These are phyloP conservation scores for Engraulis encrasicolus DNA, from an alignment of 2,113 vertebrate species.

Conservation along the genomic window DNA sequence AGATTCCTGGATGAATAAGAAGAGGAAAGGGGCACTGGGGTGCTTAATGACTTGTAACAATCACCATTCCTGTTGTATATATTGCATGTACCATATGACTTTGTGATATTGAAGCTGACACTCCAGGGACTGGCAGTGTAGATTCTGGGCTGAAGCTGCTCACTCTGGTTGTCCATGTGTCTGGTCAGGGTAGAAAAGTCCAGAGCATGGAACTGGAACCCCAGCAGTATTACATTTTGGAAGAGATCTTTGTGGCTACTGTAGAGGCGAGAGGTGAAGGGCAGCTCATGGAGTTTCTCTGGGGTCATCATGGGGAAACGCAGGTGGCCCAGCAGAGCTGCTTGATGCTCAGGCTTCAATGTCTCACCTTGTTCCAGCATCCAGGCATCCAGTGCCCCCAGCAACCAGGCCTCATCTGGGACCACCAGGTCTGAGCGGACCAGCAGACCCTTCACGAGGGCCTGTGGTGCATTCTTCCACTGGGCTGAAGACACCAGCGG, in stretches of 20 bases:
- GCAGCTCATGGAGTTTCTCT: slow-evolving; percentile 68
- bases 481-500: slow-evolving; percentile 58
- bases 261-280: slow-evolving; percentile 66
- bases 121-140: slow-evolving; percentile 74
- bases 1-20: not conserved
- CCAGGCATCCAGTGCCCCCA: slow-evolving; percentile 70
- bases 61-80: not conserved
- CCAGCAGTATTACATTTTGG: slow-evolving; percentile 60
- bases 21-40: slow-evolving; percentile 58
- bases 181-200: slow-evolving; percentile 54
- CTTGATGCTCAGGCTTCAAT: slow-evolving; percentile 38
- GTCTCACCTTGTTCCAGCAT: slow-evolving; percentile 40
- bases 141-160: slow-evolving; percentile 66
- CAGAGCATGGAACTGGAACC: slow-evolving; percentile 74
- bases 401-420: slow-evolving; percentile 70
- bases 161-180: slow-evolving; percentile 50
- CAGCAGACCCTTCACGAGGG: slow-evolving; percentile 64
- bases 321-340: slow-evolving; percentile 60
- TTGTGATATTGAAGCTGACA: not conserved
- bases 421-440: slow-evolving; percentile 70
- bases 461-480: slow-evolving; percentile 57
- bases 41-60: slow-evolving; percentile 43
- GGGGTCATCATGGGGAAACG: slow-evolving; percentile 78
- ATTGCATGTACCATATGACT: not conserved
- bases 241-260: slow-evolving; percentile 56